phyloP scores from a whole-genome alignment of 64 coral and sea anemone species.

The Orbicella faveolata region DNA sequence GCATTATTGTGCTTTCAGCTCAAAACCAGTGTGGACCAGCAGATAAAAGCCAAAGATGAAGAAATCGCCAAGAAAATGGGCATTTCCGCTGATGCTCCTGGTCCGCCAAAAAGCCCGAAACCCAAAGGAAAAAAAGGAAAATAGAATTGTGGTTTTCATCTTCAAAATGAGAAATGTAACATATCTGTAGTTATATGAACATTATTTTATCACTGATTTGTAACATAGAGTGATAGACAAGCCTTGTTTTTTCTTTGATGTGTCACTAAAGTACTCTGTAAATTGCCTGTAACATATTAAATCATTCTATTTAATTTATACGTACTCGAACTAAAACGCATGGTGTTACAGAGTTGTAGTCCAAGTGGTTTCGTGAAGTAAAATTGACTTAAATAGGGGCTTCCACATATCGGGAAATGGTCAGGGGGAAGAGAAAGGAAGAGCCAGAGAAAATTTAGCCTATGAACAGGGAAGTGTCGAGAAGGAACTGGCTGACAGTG shows the following conservation, averaged over 20 bases:
- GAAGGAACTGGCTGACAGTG: too few relatives aligned
- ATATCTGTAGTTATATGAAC: too few relatives aligned
- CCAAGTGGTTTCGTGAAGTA: neutral
- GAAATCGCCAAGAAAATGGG: constrained; percentile 87
- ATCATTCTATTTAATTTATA: neutral
- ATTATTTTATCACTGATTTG: too few relatives aligned
- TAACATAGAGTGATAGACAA: too few relatives aligned
- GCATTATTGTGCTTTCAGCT: constrained; percentile 47
- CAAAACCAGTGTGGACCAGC: constrained; percentile 81
- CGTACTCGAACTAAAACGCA: neutral
- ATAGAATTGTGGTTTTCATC: neutral
- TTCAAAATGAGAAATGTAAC: neutral
- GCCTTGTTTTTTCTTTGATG: too few relatives aligned
- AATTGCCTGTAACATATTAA: neutral
- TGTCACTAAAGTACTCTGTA: neutral
- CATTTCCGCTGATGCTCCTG: constrained; percentile 43
- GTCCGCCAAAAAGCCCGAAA: constrained; percentile 73
- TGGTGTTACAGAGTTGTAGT: neutral
- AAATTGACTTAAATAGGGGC: neutral
- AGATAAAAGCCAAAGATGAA: constrained; percentile 92
- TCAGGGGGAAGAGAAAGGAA: too few relatives aligned
- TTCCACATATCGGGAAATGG: too few relatives aligned
- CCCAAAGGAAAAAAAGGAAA: constrained; percentile 79
- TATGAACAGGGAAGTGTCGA: too few relatives aligned
- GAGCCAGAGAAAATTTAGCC: too few relatives aligned